phyloP scores from a whole-genome alignment of 2,888 invertebrate genomes.

The Siphlonurus alternatus region DNA sequence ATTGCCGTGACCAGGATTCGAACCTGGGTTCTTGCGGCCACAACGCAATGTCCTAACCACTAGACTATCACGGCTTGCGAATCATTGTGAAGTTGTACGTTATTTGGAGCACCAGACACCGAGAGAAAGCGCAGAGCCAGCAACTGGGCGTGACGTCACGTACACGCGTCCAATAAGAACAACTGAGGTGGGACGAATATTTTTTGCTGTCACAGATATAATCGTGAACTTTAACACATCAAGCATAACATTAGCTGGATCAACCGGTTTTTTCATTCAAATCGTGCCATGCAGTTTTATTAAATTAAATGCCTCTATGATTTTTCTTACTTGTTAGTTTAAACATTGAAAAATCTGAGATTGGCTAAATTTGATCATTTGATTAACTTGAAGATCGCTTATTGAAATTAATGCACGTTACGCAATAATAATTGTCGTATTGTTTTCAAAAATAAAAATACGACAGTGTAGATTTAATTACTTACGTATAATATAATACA shows the following conservation, averaged over 20 bases:
- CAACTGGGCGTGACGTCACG: neutral
- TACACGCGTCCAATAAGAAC: neutral
- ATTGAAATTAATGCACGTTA: too few species aligned
- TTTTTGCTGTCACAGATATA: neutral
- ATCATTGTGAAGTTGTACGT: neutral
- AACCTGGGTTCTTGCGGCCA: constrained; percentile 23
- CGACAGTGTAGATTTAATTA: too few species aligned
- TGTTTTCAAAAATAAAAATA: too few species aligned
- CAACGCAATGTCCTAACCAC: constrained; percentile 23
- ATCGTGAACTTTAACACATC: neutral
- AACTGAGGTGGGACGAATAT: neutral
- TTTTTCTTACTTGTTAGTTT: too few species aligned
- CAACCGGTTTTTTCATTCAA: neutral
- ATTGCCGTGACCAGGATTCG: constrained; percentile 22
- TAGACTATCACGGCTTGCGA: constrained; percentile 20
- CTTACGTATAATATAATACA: too few species aligned
- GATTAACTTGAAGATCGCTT: too few species aligned
- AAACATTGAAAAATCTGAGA: too few species aligned
- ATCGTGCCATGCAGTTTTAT: too few species aligned
- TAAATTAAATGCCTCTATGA: too few species aligned
- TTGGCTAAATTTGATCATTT: too few species aligned
- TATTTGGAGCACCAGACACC: neutral
- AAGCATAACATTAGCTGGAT: neutral
- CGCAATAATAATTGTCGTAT: too few species aligned
- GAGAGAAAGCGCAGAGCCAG: neutral